Evolutionary conservation across 2,797 vertebrate genomes (phyloP).

Genomic region (Glossophaga mutica): DNA sequence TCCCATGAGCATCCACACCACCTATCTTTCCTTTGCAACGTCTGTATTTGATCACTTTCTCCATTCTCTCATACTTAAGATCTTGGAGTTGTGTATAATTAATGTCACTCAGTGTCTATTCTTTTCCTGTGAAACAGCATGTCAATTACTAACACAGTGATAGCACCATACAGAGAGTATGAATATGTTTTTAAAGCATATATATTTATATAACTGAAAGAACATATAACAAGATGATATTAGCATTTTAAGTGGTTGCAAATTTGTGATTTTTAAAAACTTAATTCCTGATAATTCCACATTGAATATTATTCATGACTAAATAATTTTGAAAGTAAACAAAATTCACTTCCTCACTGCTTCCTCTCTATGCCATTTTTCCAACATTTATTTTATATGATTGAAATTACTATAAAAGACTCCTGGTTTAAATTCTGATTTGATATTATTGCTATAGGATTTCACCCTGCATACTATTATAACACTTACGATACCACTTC

Average conservation of each 20-base stretch:
- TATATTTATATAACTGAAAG: not conserved
- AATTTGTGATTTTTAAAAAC: not conserved
- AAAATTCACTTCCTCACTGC: not conserved
- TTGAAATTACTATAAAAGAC: not conserved
- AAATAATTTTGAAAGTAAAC: slow-evolving; percentile 19
- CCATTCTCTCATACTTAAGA: not conserved
- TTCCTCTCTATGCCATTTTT: not conserved
- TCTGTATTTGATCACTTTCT: not conserved
- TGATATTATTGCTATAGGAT: not conserved
- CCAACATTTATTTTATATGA: not conserved
- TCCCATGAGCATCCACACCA: accelerated
- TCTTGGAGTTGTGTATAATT: not conserved
- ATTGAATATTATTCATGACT: not conserved
- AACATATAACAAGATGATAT: not conserved
- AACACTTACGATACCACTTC: not conserved
- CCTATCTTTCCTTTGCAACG: not conserved
- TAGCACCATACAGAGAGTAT: not conserved
- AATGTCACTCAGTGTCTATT: not conserved
- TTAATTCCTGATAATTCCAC: not conserved
- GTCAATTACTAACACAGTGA: not conserved
- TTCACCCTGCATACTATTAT: not conserved
- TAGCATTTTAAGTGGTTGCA: not conserved
- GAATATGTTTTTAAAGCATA: not conserved
- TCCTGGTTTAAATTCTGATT: not conserved
- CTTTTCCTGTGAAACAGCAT: not conserved